Percentiles rank a stretch among this genome's conserved stretches.
phyloP scores from a whole-genome alignment of 2,797 vertebrate genomes.

The Furcifer pardalis region DNA sequence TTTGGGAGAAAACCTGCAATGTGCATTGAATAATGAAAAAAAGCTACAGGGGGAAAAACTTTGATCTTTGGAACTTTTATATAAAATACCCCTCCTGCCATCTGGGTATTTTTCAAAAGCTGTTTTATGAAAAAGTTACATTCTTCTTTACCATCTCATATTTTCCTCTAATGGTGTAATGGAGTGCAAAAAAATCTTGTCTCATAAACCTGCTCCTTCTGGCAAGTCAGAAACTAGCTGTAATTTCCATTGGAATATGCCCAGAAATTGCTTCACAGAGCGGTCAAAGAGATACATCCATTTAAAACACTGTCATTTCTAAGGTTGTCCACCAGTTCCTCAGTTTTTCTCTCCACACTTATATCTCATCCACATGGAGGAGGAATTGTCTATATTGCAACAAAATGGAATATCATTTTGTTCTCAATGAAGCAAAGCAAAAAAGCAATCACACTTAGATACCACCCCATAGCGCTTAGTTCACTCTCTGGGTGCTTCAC shows the following conservation, averaged over 20 bases:
- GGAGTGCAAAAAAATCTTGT: neutral
- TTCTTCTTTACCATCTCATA: constrained; percentile 3
- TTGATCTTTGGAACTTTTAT: constrained; percentile 19
- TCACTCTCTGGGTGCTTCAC: too few relatives aligned
- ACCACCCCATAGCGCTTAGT: too few relatives aligned
- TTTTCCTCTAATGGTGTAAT: constrained; percentile 12
- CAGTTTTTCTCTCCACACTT: neutral
- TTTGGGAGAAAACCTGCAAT: constrained; percentile 14
- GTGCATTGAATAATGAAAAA: constrained; percentile 4
- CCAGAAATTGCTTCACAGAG: neutral
- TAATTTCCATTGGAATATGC: neutral
- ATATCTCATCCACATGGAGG: neutral
- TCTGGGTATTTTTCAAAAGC: constrained; percentile 6
- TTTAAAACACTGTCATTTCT: neutral
- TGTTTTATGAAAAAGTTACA: constrained; percentile 14
- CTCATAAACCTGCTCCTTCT: neutral
- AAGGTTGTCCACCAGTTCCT: neutral
- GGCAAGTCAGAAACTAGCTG: neutral
- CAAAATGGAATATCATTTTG: neutral
- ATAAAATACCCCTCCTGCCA: neutral
- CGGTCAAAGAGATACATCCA: neutral
- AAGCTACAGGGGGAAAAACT: neutral
- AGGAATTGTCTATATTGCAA: neutral
- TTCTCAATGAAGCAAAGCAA: too few relatives aligned
- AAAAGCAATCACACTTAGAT: too few relatives aligned